Conservation (phyloP, 2,888 invertebrate genomes). For the Creontiades dilutus region DNA sequence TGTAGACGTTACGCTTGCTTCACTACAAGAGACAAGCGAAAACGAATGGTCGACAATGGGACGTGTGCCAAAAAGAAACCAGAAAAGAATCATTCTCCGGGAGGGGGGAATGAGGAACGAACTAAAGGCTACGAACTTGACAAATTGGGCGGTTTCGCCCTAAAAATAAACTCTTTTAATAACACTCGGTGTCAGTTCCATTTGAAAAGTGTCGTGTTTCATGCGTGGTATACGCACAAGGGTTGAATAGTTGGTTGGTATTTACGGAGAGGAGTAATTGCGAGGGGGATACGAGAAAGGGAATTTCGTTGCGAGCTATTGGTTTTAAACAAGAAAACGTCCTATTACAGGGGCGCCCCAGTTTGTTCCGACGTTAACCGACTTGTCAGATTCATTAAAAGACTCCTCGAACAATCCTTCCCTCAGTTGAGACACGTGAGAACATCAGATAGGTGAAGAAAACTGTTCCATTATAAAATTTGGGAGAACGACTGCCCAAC, state of each 20-base stretch:
- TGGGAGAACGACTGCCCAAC: no score
- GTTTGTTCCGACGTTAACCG: no score
- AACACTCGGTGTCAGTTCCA: conserved; percentile 8
- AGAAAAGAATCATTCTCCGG: not conserved
- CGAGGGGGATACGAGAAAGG: not conserved
- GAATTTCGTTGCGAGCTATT: not conserved
- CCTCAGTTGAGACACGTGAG: no score
- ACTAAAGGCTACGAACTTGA: not conserved
- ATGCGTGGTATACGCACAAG: not conserved
- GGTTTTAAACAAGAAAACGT: not conserved
- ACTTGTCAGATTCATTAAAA: no score
- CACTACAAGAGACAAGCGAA: not conserved
- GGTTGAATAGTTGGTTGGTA: not conserved
- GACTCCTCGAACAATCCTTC: no score
- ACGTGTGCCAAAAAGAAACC: not conserved
- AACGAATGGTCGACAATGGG: conserved; percentile 1
- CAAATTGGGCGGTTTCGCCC: conserved; percentile 15
- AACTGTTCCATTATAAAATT: no score
- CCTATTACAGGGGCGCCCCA: not conserved
- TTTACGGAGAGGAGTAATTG: not conserved
- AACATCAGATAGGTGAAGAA: no score
- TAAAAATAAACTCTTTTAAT: conserved; percentile 10
- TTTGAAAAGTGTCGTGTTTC: conserved; percentile 3
- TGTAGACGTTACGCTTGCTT: no score
- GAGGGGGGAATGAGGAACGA: not conserved